Base-by-base conservation (phyloP, 2,113 vertebrate genomes). In the Ceyx cyanopectus region DNA sequence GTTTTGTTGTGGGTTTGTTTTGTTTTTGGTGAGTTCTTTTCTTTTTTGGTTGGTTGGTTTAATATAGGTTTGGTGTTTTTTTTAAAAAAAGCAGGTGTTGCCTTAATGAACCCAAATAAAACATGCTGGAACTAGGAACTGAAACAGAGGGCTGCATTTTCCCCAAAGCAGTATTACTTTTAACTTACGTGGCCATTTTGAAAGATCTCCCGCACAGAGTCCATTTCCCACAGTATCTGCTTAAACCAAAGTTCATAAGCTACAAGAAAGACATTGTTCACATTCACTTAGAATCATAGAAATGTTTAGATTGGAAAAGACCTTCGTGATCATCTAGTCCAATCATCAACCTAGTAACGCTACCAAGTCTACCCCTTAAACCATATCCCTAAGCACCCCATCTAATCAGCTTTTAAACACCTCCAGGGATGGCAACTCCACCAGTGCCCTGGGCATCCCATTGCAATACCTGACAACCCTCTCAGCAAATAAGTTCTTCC, bases 231-330 rank as follows among this genome's bases (percentile, higher is more conserved):
- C 54, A 99, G 96, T 87, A 99, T 99, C 96, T 99, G 99, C 94
- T 99, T 99, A 97, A 99, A 99, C 99, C 99, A 99, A 72, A 99
- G 98, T 93, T 99, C 99, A 93, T 99, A 99, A 68, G 98, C 99
- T 99, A 92, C 24, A 50, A 90, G 60, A 92, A 95, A 94, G 34
- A 4, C 14, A 58, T 13, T 24, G 12, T 92, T 81, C 96, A n/a
- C 8, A n/a, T 61, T 66, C 85, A 15, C 23, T 65, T 94, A 37
- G 37, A 37, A 37, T 10, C 37, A 37, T 37, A 37, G 37, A 37
- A 37, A 37, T 37, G 37, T 37, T 37, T 37, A 37, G 37, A 37
- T 37, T 37, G 37, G 37, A 37, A 37, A 37, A 37, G 37, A 37
- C 37, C 37, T 37, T 37, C 10, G 37, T 37, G 37, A 37, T 37